phyloP scores from a whole-genome alignment of 2,888 invertebrate species.

The Dolichopus griseipennis region DNA sequence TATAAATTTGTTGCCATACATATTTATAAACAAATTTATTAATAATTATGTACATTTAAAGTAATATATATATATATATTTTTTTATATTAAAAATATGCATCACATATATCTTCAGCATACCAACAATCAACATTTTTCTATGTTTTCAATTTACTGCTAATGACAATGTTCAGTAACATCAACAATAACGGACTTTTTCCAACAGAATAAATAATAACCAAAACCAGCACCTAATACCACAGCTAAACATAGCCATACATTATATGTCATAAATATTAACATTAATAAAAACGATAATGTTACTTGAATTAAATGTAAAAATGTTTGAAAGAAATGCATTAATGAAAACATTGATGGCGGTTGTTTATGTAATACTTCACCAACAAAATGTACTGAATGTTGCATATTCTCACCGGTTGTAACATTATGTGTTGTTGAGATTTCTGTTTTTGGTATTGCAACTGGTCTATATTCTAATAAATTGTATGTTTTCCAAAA shows the following conservation, averaged over 20 bases:
- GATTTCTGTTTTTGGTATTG: constrained; percentile 60
- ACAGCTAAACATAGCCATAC: constrained; percentile 87
- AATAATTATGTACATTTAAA: background rate
- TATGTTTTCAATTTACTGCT: constrained; percentile 33
- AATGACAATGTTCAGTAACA: constrained; percentile 93
- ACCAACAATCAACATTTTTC: background rate
- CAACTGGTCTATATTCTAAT: constrained; percentile 74
- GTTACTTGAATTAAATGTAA: constrained; percentile 85
- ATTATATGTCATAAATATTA: constrained; percentile 96
- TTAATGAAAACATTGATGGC: constrained; percentile 74
- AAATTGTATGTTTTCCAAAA: constrained; percentile 82
- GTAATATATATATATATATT: background rate
- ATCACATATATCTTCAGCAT: background rate
- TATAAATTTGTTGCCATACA: no score
- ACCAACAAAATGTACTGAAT: constrained; percentile 59
- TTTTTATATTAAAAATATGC: background rate
- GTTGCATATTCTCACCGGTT: constrained; percentile 43
- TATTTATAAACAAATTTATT: no score
- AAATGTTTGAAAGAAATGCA: constrained; percentile 77
- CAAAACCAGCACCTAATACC: constrained; percentile 77
- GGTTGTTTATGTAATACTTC: constrained; percentile 64
- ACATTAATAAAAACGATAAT: constrained; percentile 87
- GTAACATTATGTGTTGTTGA: constrained; percentile 55
- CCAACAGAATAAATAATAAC: constrained; percentile 94
- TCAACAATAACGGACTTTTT: constrained; percentile 88